A percentile compares a stretch with the other conserved stretches of the same genome.
phyloP scores from a whole-genome alignment of 2,113 vertebrate species.

The Ancistrus triradiatus region DNA sequence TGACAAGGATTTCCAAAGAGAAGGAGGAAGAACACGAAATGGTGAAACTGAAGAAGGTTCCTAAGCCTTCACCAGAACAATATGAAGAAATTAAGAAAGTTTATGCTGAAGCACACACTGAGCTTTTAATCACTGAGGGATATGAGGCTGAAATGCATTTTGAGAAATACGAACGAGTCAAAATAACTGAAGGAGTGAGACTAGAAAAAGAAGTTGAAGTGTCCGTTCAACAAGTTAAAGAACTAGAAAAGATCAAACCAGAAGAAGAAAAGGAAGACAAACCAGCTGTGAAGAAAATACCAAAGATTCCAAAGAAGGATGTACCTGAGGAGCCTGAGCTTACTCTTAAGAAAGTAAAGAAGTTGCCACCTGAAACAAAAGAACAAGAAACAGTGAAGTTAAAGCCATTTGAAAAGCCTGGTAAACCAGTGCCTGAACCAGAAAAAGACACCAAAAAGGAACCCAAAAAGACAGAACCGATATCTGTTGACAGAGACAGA shows the following conservation, averaged over 20 bases:
- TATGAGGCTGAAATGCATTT: conserved; percentile 45
- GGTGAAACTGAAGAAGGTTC: conserved; percentile 64
- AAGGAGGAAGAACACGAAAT: conserved; percentile 59
- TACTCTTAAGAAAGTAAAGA: conserved; percentile 62
- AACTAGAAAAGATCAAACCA: conserved; percentile 48
- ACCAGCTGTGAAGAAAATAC: conserved; percentile 55
- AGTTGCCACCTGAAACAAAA: conserved; percentile 56
- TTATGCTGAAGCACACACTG: conserved; percentile 60
- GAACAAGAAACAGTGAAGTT: conserved; percentile 64
- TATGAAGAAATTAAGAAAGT: conserved; percentile 48
- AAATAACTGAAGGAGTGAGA: conserved; percentile 49
- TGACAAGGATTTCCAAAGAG: conserved; percentile 55
- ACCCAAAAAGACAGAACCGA: conserved; percentile 53
- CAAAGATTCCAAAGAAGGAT: conserved; percentile 53
- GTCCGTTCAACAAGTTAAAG: conserved; percentile 30
- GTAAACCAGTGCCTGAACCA: conserved; percentile 49
- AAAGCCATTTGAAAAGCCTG: conserved; percentile 67
- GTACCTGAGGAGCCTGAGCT: conserved; percentile 43
- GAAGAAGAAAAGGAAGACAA: conserved; percentile 54
- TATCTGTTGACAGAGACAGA: conserved; percentile 56
- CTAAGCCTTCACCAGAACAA: conserved; percentile 59
- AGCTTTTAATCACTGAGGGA: conserved; percentile 47
- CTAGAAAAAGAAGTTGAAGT: conserved; percentile 52
- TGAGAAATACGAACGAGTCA: conserved; percentile 45
- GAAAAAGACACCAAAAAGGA: conserved; percentile 72